These are phyloP conservation scores for Melipona quadrifasciata DNA, from an alignment of 1,140 invertebrate genomes.

Conservation along the genomic window DNA sequence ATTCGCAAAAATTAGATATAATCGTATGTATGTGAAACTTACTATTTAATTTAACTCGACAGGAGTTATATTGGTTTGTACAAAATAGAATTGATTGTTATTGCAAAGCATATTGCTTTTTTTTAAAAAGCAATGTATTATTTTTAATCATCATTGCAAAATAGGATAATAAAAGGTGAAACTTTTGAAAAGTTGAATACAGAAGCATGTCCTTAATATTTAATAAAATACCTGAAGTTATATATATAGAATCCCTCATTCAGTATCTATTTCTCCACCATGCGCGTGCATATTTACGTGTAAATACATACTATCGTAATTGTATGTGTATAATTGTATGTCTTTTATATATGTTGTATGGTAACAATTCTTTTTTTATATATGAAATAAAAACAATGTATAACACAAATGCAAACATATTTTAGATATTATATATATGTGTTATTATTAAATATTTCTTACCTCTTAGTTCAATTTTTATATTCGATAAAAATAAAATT, in stretches of 20 bases:
- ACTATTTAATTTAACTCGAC: background rate
- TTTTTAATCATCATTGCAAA: background rate
- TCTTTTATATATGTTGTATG: background rate
- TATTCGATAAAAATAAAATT: background rate
- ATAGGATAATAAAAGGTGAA: background rate
- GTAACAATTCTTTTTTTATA: background rate
- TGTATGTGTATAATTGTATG: background rate
- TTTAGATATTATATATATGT: background rate
- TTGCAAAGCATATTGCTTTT: background rate
- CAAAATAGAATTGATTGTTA: no score
- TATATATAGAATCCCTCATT: slow-evolving; percentile 10
- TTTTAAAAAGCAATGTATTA: background rate
- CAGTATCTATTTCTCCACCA: background rate
- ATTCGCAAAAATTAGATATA: background rate
- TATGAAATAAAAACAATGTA: background rate
- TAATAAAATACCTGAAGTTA: background rate
- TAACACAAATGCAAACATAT: background rate
- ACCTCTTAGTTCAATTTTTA: background rate
- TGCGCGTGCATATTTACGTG: background rate
- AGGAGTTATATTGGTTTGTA: background rate
- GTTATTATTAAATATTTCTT: background rate
- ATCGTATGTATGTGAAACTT: background rate
- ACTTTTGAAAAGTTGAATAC: background rate
- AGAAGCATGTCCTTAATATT: background rate
- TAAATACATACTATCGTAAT: background rate